A percentile compares a stretch with the other conserved stretches of the same genome.
phyloP scores from a whole-genome alignment of 2,888 invertebrate species.

The Nyleta sp. region DNA sequence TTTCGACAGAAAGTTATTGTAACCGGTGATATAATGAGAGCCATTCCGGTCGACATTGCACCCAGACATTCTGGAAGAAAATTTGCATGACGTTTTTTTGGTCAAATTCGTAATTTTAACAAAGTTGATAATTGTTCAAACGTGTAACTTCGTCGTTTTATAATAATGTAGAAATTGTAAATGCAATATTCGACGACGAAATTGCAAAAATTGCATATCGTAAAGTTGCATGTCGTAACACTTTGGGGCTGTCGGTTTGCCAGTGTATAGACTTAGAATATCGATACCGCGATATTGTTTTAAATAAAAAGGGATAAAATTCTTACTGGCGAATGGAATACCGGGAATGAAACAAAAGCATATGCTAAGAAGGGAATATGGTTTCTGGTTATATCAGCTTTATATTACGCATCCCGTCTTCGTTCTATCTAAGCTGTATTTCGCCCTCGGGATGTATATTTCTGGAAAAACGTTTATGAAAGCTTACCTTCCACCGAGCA shows the following conservation, averaged over 20 bases:
- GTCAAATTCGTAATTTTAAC: too few relatives aligned
- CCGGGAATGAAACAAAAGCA: conserved; percentile 24
- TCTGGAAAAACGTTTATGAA: conserved; percentile 55
- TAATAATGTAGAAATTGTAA: too few relatives aligned
- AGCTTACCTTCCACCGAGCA: conserved; percentile 49
- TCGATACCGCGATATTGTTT: not conserved
- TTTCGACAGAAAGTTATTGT: conserved; percentile 93
- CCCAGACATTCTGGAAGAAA: conserved; percentile 91
- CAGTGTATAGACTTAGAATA: not conserved
- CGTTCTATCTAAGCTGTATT: conserved; percentile 53
- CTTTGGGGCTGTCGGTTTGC: too few relatives aligned
- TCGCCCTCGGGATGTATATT: conserved; percentile 56
- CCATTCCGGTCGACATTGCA: conserved; percentile 90
- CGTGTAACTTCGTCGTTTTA: too few relatives aligned
- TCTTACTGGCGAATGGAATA: conserved; percentile 2
- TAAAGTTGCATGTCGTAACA: too few relatives aligned
- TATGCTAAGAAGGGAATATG: conserved; percentile 37
- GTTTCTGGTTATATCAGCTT: conserved; percentile 46
- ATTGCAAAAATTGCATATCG: too few relatives aligned
- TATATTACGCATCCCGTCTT: conserved; percentile 37
- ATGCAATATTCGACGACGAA: too few relatives aligned
- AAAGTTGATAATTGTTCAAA: too few relatives aligned
- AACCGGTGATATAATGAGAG: conserved; percentile 91
- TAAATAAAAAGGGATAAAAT: not conserved
- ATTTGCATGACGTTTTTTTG: too few relatives aligned